Percentiles rank a stretch among this genome's conserved stretches.
These are phyloP conservation scores for Periophthalmus modestus DNA, from an alignment of 2,113 vertebrate species.

Conservation along the genomic window DNA sequence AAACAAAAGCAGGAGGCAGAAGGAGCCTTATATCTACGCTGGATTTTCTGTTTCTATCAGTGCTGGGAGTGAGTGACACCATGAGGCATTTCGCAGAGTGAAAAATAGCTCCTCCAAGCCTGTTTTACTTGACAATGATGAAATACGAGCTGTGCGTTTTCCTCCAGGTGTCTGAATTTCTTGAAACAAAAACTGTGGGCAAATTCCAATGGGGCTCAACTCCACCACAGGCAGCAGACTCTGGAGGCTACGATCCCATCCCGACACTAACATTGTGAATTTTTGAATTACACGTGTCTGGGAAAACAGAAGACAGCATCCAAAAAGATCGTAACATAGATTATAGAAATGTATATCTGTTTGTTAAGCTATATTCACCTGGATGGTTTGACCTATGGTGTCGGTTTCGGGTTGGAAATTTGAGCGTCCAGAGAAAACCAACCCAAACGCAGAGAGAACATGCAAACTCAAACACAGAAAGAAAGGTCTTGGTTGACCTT, in stretches of 20 bases:
- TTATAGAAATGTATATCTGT: background rate
- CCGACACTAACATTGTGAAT: background rate
- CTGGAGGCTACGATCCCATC: background rate
- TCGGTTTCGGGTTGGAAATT: too few species aligned
- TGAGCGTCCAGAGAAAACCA: too few species aligned
- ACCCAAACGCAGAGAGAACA: too few species aligned
- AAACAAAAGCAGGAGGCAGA: conserved; percentile 3
- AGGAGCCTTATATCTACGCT: conserved; percentile 32
- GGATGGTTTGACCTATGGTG: too few species aligned
- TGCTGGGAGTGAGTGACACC: conserved; percentile 54
- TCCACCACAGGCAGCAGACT: background rate
- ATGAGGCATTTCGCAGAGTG: conserved; percentile 58
- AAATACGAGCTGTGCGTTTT: conserved; percentile 67
- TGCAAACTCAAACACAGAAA: too few species aligned
- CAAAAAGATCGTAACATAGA: background rate
- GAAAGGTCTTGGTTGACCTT: too few species aligned
- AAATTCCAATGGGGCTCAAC: background rate
- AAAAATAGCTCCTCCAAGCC: conserved; percentile 62
- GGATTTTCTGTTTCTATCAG: conserved; percentile 25
- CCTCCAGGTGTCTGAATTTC: conserved; percentile 37
- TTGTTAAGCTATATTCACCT: background rate
- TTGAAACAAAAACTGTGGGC: conserved; percentile 45
- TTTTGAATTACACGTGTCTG: background rate
- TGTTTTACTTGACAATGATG: conserved; percentile 70
- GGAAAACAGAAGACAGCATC: background rate